Base-by-base conservation (phyloP, 2,888 invertebrate species). In the Stenichneumon culpator region DNA sequence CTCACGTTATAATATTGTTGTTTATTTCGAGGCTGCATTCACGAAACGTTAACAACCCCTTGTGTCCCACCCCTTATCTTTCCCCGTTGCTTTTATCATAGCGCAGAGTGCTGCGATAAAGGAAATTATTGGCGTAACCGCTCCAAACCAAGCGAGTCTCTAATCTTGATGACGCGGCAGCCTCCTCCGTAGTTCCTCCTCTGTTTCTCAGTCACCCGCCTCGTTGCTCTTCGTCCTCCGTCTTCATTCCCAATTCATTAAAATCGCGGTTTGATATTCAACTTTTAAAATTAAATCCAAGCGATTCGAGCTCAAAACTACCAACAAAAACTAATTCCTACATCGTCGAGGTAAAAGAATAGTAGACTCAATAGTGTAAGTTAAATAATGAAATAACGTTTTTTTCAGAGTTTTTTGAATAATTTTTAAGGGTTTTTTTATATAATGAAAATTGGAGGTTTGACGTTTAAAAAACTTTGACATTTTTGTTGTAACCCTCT, bases 1-100 rank as follows among this genome's bases (percentile, higher is more conserved):
- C 93, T 92, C 91, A 92, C 92, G 93, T 93, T 93, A 93, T 93
- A 93, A 93, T 93, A 93, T 93, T 92, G 92, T 93, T 93, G 93
- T 93, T 93, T 93, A 93, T 93, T 92, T 91, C 90, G 82, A 90
- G 90, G 89, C 90, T 89, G 90, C 90, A 91, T 90, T 90, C 90
- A 90, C 90, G 89, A 89, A 91, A 90, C 91, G 90, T 92, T 91
- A 92, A 90, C 91, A 89, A 89, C 91, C 88, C 88, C 89, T 84
- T 86, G 70, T 83, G 69, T n/a, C 75, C 19, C 79, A 7, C 50
- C 50, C 28, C 68, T 25, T 77, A 77, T 83, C 79, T 75, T 67
- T 54, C 81, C 63, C 77, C 85, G 69, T 63, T 69, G 70, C 75
- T 65, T 57, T 28, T 68, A 44, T 77, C 54, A 70, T 77, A 36